Evolutionary conservation across 2,888 invertebrate species (phyloP).

Genomic region (Miltochrista miniata): DNA sequence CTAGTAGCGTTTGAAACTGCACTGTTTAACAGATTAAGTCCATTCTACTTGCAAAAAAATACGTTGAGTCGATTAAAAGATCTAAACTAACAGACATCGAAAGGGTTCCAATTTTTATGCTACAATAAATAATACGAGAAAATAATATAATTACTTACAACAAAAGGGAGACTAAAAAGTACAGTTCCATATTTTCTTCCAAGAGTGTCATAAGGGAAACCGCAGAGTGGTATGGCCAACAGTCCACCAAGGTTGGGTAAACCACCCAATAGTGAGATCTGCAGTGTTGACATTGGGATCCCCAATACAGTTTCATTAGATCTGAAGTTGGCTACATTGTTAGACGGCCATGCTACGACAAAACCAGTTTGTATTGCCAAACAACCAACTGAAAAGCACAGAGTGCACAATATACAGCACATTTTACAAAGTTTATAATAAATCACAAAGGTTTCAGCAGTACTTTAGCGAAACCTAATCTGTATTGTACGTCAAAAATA

Average conservation of each 20-base stretch:
- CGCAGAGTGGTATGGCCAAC: conserved; percentile 63
- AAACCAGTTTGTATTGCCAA: conserved; percentile 64
- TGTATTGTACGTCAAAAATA: no score
- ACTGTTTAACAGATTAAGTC: no score
- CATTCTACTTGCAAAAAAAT: no score
- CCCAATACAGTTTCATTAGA: conserved; percentile 65
- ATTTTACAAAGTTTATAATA: no score
- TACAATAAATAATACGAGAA: no score
- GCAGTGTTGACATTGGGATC: conserved; percentile 54
- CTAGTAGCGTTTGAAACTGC: no score
- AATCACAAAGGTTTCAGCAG: no score
- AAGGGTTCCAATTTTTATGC: no score
- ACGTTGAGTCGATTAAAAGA: no score
- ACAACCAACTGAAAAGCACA: conserved; percentile 65
- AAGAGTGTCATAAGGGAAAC: conserved; percentile 56
- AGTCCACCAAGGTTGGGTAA: conserved; percentile 66
- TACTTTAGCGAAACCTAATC: no score
- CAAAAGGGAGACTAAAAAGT: conserved; percentile 65
- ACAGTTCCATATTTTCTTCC: conserved; percentile 71
- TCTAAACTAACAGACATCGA: no score
- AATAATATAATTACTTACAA: conserved; percentile 49
- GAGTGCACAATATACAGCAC: no score
- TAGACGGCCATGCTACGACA: conserved; percentile 71
- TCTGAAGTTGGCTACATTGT: conserved; percentile 59
- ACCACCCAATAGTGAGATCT: conserved; percentile 69